Conservation (phyloP, 1,140 invertebrate genomes). For the Piezodorus guildinii region DNA sequence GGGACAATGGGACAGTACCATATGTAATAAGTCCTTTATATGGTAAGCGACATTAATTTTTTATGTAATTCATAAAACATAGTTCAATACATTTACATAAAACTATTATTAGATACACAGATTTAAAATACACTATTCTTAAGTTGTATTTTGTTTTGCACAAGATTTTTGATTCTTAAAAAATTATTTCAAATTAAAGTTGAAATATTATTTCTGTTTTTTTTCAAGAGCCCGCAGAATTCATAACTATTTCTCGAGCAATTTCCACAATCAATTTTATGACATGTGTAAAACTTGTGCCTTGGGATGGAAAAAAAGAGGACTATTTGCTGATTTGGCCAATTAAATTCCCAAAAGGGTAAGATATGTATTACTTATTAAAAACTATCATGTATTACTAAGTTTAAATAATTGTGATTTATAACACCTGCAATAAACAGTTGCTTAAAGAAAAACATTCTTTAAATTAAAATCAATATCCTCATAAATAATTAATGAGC, state of each 20-base stretch:
- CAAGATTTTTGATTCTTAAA: no score
- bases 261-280: slow-evolving; percentile 46
- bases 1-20: slow-evolving; percentile 44
- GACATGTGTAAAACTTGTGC: slow-evolving; percentile 48
- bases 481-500: no score
- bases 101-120: no score
- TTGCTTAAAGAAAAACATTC: no score
- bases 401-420: no score
- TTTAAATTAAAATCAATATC: no score
- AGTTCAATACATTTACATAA: no score
- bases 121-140: no score
- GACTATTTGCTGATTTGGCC: slow-evolving; percentile 54
- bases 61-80: no score
- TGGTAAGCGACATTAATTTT: slow-evolving; percentile 33
- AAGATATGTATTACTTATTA: slow-evolving; percentile 13
- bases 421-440: no score
- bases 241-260: slow-evolving; percentile 45
- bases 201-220: slow-evolving; percentile 13
- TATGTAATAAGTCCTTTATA: slow-evolving; percentile 49
- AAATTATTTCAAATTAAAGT: no score
- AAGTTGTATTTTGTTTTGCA: not conserved
- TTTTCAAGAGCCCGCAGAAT: slow-evolving; percentile 41
- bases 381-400: no score
- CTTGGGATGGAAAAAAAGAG: slow-evolving; percentile 45
- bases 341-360: slow-evolving; percentile 47